Base-by-base conservation (phyloP, 1,140 invertebrate genomes). In the Drosophila kepulauana region DNA sequence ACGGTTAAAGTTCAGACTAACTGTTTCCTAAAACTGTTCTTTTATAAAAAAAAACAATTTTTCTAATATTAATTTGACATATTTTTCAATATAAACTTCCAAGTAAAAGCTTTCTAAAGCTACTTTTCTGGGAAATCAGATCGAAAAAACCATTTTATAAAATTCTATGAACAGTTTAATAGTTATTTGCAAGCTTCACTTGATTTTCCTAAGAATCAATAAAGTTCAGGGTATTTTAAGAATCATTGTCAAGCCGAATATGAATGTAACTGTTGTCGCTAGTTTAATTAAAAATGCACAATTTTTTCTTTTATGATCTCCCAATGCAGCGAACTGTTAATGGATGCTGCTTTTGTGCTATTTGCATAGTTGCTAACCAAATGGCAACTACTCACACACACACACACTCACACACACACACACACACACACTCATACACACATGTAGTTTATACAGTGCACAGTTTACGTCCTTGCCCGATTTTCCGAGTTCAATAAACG, bases 401-500 rank as follows among this genome's bases (percentile, higher is more conserved):
- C 33, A 63, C 16, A 20, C 61, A n/a, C 38, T 46, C 48, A 41
- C 38, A 62, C 25, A 13, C 41, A 41, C 20, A 20, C 56, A n/a
- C 38, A 51, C 48, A 41, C 38, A 62, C 16, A 13, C 41, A 41
- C 38, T 43, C 15, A 15, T 33, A 16, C 43, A 57, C 38, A 43
- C 25, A 58, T 41, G 11, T 5, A 51, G 30, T 16, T 25, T 28
- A 15, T 7, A 48, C n/a, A 30, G 6, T 13, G 51, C 72, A 57
- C 48, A 57, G 75, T 49, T 72, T 67, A 71, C 75, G 82, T 82
- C 82, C 82, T 87, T 82, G 82, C 73, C 66, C 82, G 79, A 86
- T 79, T 86, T 86, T 76, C 56, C 64, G 82, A 82, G 82, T 87
- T 87, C 79, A 87, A 87, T 79, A 87, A 58, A 87, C 82, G 66